A percentile compares a stretch with the other conserved stretches of the same genome.
Conservation (phyloP, 2,797 vertebrate species). For the Chanos chanos region DNA sequence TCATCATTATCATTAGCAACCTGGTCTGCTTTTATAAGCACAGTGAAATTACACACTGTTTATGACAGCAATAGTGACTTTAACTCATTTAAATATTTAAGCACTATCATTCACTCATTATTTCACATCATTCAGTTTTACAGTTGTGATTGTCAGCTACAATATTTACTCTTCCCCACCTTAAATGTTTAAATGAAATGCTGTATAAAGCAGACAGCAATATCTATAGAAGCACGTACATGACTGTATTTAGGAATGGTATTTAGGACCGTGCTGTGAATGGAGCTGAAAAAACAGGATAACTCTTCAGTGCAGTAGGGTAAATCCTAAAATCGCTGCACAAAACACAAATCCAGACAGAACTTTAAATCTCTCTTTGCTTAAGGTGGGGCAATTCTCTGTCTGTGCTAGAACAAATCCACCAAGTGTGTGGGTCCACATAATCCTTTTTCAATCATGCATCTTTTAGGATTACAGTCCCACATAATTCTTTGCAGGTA, state of each 20-base stretch:
- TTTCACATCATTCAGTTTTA: constrained; percentile 42
- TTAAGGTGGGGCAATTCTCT: constrained; percentile 49
- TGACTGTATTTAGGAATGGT: constrained; percentile 48
- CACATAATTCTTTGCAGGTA: constrained; percentile 69
- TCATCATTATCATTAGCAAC: constrained; percentile 65
- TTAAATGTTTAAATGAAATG: too few species aligned
- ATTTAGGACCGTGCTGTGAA: constrained; percentile 45
- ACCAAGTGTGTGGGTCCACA: constrained; percentile 43
- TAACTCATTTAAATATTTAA: not conserved
- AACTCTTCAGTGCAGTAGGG: constrained; percentile 41
- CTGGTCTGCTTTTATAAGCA: constrained; percentile 35
- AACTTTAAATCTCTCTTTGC: constrained; percentile 58
- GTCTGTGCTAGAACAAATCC: constrained; percentile 61
- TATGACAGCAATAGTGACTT: not conserved
- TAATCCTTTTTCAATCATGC: constrained; percentile 77
- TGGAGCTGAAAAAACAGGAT: constrained; percentile 12
- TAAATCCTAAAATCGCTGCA: constrained; percentile 60
- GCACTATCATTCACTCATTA: constrained; percentile 33
- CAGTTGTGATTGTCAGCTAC: too few species aligned
- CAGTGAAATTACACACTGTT: not conserved
- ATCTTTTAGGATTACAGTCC: constrained; percentile 68
- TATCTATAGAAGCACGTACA: too few species aligned
- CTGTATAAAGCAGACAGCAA: too few species aligned
- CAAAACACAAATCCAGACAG: constrained; percentile 55
- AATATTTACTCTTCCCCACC: too few species aligned